These are phyloP conservation scores for Cervus canadensis DNA, from an alignment of 2,113 vertebrate species.

Conservation along the genomic window DNA sequence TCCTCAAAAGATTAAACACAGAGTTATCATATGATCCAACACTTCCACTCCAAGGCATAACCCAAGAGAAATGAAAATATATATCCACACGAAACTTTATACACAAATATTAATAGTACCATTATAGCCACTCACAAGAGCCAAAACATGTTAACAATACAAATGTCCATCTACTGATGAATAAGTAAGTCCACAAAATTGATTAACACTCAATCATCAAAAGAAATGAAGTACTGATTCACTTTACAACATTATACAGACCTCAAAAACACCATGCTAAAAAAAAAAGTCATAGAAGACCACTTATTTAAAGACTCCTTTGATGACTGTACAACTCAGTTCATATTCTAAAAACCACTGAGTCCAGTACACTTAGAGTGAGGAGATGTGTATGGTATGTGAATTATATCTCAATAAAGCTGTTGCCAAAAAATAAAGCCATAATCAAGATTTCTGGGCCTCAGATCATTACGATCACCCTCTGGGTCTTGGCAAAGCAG, in stretches of 20 bases:
- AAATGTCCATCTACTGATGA: neutral
- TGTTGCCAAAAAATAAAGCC: neutral
- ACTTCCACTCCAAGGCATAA: neutral
- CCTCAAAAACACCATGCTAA: neutral
- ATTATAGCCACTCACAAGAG: neutral
- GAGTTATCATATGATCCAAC: neutral
- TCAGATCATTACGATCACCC: neutral
- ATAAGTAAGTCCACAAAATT: neutral
- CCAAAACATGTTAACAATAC: neutral
- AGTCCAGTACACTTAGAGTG: neutral
- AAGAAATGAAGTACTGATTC: neutral
- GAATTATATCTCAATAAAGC: neutral
- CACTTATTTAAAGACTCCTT: neutral
- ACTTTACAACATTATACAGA: neutral
- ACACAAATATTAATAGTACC: neutral
- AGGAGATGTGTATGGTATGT: neutral
- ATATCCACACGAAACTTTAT: neutral
- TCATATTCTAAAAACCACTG: neutral
- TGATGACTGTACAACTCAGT: neutral
- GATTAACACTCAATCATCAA: neutral
- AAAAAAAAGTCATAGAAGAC: neutral
- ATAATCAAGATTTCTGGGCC: neutral
- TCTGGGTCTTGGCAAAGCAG: neutral
- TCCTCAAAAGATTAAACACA: conserved; percentile 13
- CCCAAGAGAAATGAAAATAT: neutral